Base-by-base conservation (phyloP, 2,888 invertebrate genomes). In the Crocallis elinguaria region DNA sequence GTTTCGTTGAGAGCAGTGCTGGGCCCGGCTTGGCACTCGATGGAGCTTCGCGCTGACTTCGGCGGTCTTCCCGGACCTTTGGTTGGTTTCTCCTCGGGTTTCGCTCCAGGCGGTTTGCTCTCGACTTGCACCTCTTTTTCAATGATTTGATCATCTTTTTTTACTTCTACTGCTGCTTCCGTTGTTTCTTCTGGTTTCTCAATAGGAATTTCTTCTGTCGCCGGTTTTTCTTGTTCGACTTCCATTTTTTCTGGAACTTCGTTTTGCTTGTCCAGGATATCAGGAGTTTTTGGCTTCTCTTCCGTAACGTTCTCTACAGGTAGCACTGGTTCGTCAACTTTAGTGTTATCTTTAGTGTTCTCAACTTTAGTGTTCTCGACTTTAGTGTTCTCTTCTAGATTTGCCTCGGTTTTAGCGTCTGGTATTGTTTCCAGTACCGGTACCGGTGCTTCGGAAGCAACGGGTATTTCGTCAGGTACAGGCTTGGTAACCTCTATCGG, bases 1-100 rank as follows among this genome's bases (percentile, higher is more conserved):
- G 94, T 93, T 63, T 94, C 92, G 19, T 72, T 73, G 2, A 91
- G 61, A 0, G 73, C 69, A 51, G 76, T 84, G 62, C 90, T 90
- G 0, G 91, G 88, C 0, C 90, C 90, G 0, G 89, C 75, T 36
- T 75, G 74, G 52, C 62, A 74, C 60, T 84, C 86, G 0, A 77
- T 73, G 0, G 85, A 85, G 46, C 75, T 80, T 8, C 86, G 75
- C 17, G 77, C 73, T 0, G 84, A 81, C 68, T 86, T 85, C 21
- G 60, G 49, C n/a, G 60, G 55, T n/a, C 69, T 66, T 36, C 71
- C 75, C 0, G 75, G 67, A 58, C 67, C 71, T 51, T 76, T 78
- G 0, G 57, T 57, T 7, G 70, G 64, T 42, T 71, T 77, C 4
- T 62, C 64, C 35, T 67, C 67, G 3, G 49, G 32, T 19, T 58